Evolutionary conservation across 2,797 vertebrate species (phyloP).

Genomic region (Mormyrops boulengeri): DNA sequence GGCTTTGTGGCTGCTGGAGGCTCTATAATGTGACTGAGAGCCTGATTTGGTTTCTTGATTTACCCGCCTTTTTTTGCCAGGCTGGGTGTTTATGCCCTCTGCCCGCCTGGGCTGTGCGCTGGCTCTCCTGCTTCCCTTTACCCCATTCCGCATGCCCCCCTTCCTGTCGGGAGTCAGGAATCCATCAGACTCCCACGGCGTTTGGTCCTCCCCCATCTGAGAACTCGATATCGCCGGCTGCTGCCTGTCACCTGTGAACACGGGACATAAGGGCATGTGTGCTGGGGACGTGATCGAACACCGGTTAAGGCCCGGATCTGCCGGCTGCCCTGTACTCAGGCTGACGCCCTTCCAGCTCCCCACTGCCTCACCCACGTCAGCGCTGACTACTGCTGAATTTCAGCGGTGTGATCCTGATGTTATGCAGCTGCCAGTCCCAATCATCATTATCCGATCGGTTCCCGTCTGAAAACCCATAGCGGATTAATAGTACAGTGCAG

Average conservation of each 20-base stretch:
- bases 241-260: background rate
- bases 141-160: background rate
- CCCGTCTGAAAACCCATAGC: conserved; percentile 5
- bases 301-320: background rate
- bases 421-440: background rate
- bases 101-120: background rate
- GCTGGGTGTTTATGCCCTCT: background rate
- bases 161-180: background rate
- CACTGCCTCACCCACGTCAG: background rate
- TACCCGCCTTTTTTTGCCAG: background rate
- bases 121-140: background rate
- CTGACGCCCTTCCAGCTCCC: background rate
- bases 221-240: background rate
- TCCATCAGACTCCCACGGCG: background rate
- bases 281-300: background rate
- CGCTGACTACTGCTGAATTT: background rate
- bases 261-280: background rate
- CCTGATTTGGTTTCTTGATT: background rate
- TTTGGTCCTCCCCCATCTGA: background rate
- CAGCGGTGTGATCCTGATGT: conserved; percentile 10
- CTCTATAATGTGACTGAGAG: background rate
- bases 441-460: background rate
- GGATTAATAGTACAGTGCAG: conserved; percentile 8
- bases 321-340: background rate
- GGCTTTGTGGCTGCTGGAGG: background rate